Base-by-base conservation (phyloP, 2,888 invertebrate species). In the Anticlea derivata region DNA sequence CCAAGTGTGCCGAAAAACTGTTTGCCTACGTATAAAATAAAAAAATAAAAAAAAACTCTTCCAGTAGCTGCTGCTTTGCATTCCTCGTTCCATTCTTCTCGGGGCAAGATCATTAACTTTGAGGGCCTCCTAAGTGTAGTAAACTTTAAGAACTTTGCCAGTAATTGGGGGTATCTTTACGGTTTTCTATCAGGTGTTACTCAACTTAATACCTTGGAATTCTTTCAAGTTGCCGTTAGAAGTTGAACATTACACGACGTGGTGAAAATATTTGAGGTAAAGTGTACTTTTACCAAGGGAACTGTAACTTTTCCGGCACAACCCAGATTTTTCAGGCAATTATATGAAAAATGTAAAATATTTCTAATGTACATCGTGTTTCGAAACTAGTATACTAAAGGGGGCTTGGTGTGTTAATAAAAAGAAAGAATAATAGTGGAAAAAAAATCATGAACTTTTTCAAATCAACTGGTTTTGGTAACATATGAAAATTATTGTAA, bases 111-210 rank as follows among this genome's bases (percentile, higher is more conserved):
- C 74, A 73, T 80, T 77, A 78, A 75, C 66, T 73, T 67, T 69
- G 64, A 73, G 70, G 64, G 70, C 56, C 60, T 64, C 57, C 60
- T 64, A 58, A 73, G 69, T 64, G 67, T 63, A 70, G 71, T 77
- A 73, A 75, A 77, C 70, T 76, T 80, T 78, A 77, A 81, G 73
- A 70, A 69, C 71, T 68, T 64, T 63, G 55, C 46, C 43, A 48
- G 73, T 66, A 70, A 75, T 72, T 73, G 65, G 63, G 68, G 66
- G 61, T 61, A 68, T 71, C 73, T 78, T 76, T 74, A 76, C 53
- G 56, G 58, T 54, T 60, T 66, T 44, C 71, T 71, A 72, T 73
- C 71, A 74, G 73, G 65, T 69, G 68, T 67, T 66, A 66, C 63
- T 72, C 66, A 70, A 66, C 55, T 46, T 69, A 70, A 73, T 61